Base-by-base conservation (phyloP, 1,140 invertebrate species). In the Penaeus vannamei region DNA sequence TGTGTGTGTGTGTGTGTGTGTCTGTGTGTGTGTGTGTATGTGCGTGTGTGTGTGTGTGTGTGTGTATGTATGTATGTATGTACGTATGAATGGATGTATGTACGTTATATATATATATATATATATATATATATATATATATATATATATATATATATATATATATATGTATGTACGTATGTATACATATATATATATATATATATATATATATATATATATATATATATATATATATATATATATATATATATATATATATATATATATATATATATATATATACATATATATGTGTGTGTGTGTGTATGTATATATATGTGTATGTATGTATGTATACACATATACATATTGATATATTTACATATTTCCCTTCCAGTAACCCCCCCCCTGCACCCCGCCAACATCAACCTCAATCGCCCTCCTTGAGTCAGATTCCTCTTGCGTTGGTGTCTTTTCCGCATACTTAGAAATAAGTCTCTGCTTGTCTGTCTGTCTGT, bases 141-240 rank as follows among this genome's bases (percentile, higher is more conserved):
- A 64, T 64, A 64, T 64, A 64, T 64, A 64, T 64, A 64, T 64
- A 64, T 64, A 64, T 64, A 64, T 64, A 64, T 64, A 64, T 64
- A 64, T 64, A 64, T 64, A 64, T 64, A n/a, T 64, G 62, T 64
- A n/a, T 64, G n/a, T 64, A 64, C n/a, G n/a, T 64, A 64, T 64
- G 17, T n/a, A 64, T 64, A 64, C n/a, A 64, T 64, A 64, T n/a
- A 64, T 64, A 64, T 64, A 64, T 64, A 64, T 64, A 64, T 64
- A 64, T 64, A n/a, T 64, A 64, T 64, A 64, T 64, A 64, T 64
- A 64, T 64, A 64, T 64, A 64, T 64, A 64, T n/a, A 64, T 64
- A 64, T 19, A 64, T 64, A 64, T 64, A 64, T 64, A 64, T n/a
- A 64, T 64, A 64, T 64, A 64, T 64, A 64, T n/a, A 64, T 64